Conservation (phyloP, 2,888 invertebrate genomes). For the Stramonita haemastoma region DNA sequence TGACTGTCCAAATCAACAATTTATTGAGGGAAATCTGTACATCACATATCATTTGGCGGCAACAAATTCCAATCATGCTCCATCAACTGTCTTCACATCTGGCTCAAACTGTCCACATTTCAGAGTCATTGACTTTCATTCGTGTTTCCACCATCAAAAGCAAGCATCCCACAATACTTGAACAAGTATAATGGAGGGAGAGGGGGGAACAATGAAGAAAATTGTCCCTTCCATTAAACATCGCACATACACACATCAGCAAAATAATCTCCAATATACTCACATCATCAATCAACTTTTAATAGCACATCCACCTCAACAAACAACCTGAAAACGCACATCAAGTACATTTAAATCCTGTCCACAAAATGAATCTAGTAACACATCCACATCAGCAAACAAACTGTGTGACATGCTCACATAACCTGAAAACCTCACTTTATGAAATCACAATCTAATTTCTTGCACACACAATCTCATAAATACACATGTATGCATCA, state of each 20-base stretch:
- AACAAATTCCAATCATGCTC: background rate
- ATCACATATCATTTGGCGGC: slow-evolving; percentile 26
- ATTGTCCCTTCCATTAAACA: no score
- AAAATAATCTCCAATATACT: background rate
- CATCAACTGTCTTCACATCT: background rate
- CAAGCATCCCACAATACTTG: slow-evolving; percentile 17
- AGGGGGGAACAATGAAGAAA: background rate
- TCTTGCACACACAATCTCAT: no score
- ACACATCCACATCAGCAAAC: no score
- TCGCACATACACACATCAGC: background rate
- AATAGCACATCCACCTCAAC: no score
- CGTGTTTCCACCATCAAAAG: background rate
- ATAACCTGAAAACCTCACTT: no score
- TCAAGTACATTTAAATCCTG: no score
- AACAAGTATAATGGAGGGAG: background rate
- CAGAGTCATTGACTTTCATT: background rate
- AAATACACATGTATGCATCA: no score
- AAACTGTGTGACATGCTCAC: no score
- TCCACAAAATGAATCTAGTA: no score
- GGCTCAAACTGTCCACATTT: background rate
- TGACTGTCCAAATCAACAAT: slow-evolving; percentile 14
- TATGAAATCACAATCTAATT: no score
- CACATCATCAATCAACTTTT: no score
- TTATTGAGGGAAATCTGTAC: slow-evolving; percentile 37
- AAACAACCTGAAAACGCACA: no score